These are phyloP conservation scores for Actinostola sp. DNA, from an alignment of 92 coral and sea anemone species.

Conservation along the genomic window DNA sequence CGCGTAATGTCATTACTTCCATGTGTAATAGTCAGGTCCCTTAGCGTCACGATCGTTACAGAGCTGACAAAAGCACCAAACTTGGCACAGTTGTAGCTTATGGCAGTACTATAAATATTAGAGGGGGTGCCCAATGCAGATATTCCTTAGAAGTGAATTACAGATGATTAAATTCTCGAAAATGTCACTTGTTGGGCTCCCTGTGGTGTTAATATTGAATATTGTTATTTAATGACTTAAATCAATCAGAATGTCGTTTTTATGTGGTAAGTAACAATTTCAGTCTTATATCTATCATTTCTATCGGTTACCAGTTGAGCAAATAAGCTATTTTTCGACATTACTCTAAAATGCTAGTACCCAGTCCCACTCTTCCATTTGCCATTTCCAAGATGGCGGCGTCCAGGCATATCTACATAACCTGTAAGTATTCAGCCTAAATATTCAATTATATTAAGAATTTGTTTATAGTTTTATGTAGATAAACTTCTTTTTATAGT, in stretches of 20 bases:
- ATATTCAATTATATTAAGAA: not conserved
- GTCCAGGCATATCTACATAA: conserved; percentile 1
- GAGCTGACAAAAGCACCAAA: conserved; percentile 70
- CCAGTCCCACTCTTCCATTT: conserved; percentile 24
- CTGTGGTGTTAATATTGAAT: conserved; percentile 43
- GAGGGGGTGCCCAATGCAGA: conserved; percentile 58
- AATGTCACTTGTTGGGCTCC: conserved; percentile 55
- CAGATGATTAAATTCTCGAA: conserved; percentile 17
- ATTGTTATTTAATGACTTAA: conserved; percentile 12
- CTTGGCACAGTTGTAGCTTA: conserved; percentile 67
- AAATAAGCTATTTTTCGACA: not conserved
- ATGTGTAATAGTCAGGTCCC: conserved; percentile 32
- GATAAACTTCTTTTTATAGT: not conserved
- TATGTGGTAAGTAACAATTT: not conserved
- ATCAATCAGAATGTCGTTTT: not conserved
- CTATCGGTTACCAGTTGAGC: not conserved
- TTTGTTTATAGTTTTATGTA: not conserved
- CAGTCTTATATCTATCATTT: not conserved
- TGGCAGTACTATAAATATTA: conserved; percentile 54
- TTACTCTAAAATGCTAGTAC: not conserved
- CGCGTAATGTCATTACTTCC: too few species aligned
- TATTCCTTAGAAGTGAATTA: conserved; percentile 22
- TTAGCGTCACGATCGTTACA: conserved; percentile 43
- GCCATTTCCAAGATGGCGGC: conserved; percentile 31
- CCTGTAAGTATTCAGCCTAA: conserved; percentile 19